Conservation (phyloP, 1,140 invertebrate genomes). For the Berghia stephanieae region DNA sequence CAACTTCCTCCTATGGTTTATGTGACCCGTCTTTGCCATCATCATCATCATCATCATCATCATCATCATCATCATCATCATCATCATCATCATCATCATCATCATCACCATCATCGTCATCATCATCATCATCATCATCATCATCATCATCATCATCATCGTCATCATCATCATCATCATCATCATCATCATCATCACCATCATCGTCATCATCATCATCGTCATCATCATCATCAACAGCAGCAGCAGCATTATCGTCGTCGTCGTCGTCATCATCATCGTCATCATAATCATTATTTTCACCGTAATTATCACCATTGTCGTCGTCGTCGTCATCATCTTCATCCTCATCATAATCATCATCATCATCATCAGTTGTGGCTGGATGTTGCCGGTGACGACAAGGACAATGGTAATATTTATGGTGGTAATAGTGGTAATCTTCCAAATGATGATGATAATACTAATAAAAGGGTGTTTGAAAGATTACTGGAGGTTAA, state of each 20-base stretch:
- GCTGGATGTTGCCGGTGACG: too few species aligned
- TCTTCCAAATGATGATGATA: too few species aligned
- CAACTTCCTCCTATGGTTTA: not conserved
- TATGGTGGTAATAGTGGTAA: too few species aligned
- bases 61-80: not conserved
- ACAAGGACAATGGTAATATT: too few species aligned
- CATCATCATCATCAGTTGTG: too few species aligned
- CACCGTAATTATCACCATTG: too few species aligned
- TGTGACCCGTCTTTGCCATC: not conserved
- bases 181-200: constrained; percentile 5
- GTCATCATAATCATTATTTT: too few species aligned
- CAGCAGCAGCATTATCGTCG: not conserved
- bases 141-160: not conserved
- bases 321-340: too few species aligned
- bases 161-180: not conserved
- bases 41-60: not conserved
- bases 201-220: not conserved
- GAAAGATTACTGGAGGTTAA: too few species aligned
- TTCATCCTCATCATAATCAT: too few species aligned
- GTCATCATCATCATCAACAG: not conserved
- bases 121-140: constrained; percentile 1
- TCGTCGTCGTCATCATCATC: too few species aligned
- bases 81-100: not conserved
- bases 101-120: not conserved
- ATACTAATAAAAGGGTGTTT: too few species aligned